phyloP scores from a whole-genome alignment of 2,797 vertebrate species.

The Mycteria americana region DNA sequence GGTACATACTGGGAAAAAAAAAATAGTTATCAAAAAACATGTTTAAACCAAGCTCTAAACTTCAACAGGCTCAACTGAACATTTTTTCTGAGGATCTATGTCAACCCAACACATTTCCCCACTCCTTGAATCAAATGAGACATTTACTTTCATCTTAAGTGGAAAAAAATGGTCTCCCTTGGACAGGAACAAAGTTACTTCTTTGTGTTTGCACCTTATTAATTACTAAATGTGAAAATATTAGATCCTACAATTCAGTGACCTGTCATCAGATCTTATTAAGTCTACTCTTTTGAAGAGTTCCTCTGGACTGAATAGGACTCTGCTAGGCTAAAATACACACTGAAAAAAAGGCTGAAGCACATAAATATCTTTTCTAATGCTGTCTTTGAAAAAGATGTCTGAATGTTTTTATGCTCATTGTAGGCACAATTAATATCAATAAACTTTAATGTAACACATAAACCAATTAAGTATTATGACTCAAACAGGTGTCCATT shows the following conservation, averaged over 20 bases:
- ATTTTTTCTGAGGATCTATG: background rate
- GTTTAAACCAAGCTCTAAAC: background rate
- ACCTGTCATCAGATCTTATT: background rate
- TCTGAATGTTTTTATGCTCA: background rate
- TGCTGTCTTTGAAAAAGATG: background rate
- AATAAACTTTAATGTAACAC: background rate
- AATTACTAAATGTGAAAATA: background rate
- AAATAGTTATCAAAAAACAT: background rate
- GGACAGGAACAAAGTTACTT: background rate
- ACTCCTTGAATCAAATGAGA: background rate
- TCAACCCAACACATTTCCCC: background rate
- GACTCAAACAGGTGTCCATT: background rate
- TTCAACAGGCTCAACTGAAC: background rate
- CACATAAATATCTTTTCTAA: background rate
- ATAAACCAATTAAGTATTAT: background rate
- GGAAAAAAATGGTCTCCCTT: background rate
- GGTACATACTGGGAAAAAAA: background rate
- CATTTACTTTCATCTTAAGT: background rate
- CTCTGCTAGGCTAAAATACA: background rate
- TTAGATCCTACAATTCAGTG: background rate
- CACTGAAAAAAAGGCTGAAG: background rate
- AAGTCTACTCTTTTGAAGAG: background rate
- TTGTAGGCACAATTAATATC: background rate
- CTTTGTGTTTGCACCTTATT: background rate
- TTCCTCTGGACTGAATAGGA: background rate